phyloP scores from a whole-genome alignment of 2,113 vertebrate genomes.

The Bufo gargarizans region DNA sequence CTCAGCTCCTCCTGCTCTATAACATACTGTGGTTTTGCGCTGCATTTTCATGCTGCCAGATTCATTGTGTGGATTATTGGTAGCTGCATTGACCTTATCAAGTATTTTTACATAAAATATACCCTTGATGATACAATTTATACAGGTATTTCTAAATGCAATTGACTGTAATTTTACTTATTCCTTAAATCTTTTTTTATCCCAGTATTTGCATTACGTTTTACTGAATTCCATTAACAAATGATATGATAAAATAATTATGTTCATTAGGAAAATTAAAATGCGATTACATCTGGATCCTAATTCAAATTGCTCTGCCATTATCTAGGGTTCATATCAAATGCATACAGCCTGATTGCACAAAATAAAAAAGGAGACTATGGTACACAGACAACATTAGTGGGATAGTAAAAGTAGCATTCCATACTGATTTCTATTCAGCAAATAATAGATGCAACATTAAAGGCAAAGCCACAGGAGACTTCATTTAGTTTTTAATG shows the following conservation, averaged over 20 bases:
- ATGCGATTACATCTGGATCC: conserved; percentile 11
- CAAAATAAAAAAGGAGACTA: not conserved
- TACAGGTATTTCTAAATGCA: not conserved
- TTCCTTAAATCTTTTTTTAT: conserved; percentile 8
- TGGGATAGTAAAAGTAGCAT: not conserved
- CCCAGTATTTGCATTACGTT: not conserved
- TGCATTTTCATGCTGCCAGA: too few species aligned
- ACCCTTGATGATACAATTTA: not conserved
- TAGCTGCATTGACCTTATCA: not conserved
- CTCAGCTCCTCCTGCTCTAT: too few species aligned
- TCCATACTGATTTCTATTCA: conserved; percentile 28
- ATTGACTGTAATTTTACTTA: not conserved
- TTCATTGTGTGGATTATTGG: too few species aligned
- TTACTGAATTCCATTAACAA: conserved; percentile 4
- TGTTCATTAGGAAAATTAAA: conserved; percentile 32
- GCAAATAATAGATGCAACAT: not conserved
- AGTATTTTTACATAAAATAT: not conserved
- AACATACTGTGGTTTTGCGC: too few species aligned
- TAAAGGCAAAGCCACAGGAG: not conserved
- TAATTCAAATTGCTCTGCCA: conserved; percentile 10
- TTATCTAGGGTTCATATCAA: conserved; percentile 15
- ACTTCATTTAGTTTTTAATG: not conserved
- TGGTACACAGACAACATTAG: conserved; percentile 5
- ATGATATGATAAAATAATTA: conserved; percentile 41
- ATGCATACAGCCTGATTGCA: not conserved